Evolutionary conservation across 2,888 invertebrate species (phyloP).

Genomic region (Perizoma flavofasciatum): DNA sequence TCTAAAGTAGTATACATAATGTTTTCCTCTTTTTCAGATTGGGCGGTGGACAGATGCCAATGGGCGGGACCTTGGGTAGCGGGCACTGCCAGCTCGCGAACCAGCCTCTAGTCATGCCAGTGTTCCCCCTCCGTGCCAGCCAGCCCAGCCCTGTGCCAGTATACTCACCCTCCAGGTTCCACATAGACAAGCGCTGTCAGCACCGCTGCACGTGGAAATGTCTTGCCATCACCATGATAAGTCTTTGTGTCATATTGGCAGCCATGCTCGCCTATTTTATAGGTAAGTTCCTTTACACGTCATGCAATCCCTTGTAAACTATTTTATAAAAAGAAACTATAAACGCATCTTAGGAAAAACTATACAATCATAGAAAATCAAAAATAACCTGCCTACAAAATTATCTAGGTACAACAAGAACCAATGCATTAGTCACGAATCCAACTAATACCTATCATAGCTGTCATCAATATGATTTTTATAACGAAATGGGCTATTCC

Average conservation of each 20-base stretch:
- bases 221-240: slow-evolving; percentile 95
- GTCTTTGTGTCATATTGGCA: slow-evolving; percentile 94
- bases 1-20: not conserved
- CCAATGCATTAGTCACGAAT: slow-evolving; percentile 2
- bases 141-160: slow-evolving; percentile 90
- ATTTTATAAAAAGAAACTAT: too few species aligned
- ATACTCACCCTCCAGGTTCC: slow-evolving; percentile 96
- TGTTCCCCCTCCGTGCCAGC: slow-evolving; percentile 92
- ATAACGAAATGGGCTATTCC: slow-evolving; percentile 23
- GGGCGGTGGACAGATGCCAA: slow-evolving; percentile 82
- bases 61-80: slow-evolving; percentile 86
- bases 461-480: not conserved
- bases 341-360: too few species aligned
- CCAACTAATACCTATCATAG: not conserved
- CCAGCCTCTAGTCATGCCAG: slow-evolving; percentile 93
- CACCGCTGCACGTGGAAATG: slow-evolving; percentile 98
- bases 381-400: too few species aligned
- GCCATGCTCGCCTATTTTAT: slow-evolving; percentile 98
- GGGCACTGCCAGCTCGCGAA: slow-evolving; percentile 88
- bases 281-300: slow-evolving; percentile 85
- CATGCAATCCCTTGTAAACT: not conserved
- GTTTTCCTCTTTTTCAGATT: slow-evolving; percentile 64
- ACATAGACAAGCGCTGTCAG: slow-evolving; percentile 96
- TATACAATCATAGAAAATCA: too few species aligned
- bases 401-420: too few species aligned